Conservation (phyloP, 2,113 vertebrate species). For the Cochlearius cochlearius region DNA sequence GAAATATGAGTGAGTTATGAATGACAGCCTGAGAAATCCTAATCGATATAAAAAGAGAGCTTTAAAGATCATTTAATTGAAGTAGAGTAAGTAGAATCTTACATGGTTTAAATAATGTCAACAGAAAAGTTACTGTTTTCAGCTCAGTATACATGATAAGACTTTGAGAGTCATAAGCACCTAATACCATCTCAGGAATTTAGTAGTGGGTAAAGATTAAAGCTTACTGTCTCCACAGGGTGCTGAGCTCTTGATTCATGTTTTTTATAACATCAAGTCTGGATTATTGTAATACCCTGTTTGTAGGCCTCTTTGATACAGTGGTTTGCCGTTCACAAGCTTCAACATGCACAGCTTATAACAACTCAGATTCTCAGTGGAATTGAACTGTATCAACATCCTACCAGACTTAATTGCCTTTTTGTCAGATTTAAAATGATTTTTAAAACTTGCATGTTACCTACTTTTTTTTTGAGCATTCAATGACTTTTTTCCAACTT, state of each 20-base stretch:
- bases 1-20: constrained; percentile 19
- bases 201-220: constrained; percentile 66
- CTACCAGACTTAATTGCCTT: background rate
- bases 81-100: constrained; percentile 40
- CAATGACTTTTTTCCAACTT: background rate
- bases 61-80: constrained; percentile 52
- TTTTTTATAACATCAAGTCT: constrained; percentile 53
- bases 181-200: constrained; percentile 68
- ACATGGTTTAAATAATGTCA: constrained; percentile 47
- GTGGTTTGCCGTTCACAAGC: background rate
- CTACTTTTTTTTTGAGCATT: background rate
- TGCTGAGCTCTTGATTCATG: constrained; percentile 66
- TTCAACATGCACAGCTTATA: constrained; percentile 51
- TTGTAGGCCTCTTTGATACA: constrained; percentile 60
- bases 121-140: constrained; percentile 34
- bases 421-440: constrained; percentile 6
- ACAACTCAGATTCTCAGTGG: background rate
- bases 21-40: constrained; percentile 20
- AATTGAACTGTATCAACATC: constrained; percentile 30
- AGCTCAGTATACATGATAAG: constrained; percentile 42
- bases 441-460: background rate
- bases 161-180: constrained; percentile 41
- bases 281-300: constrained; percentile 71
- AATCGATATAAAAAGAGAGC: constrained; percentile 18
- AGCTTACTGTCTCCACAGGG: constrained; percentile 70